phyloP scores from a whole-genome alignment of 2,888 invertebrate species.

The Pandemis corylana region DNA sequence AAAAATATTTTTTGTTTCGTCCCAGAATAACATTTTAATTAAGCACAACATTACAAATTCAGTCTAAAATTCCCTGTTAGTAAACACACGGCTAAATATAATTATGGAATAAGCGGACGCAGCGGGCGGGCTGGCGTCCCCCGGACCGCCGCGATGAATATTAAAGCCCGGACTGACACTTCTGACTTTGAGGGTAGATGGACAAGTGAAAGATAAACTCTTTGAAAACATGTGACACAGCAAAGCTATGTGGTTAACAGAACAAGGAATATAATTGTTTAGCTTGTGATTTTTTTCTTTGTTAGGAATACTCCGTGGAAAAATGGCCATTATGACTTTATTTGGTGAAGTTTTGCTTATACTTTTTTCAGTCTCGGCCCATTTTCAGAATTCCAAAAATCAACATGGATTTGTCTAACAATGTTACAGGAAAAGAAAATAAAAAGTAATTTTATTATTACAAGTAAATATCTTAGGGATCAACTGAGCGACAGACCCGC shows the following conservation, averaged over 20 bases:
- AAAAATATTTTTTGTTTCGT: not conserved
- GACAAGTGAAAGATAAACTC: not conserved
- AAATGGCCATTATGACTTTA: no score
- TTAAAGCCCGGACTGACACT: constrained; percentile 10
- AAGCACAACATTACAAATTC: constrained; percentile 7
- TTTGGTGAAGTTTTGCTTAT: no score
- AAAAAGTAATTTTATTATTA: no score
- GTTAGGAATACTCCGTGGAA: no score
- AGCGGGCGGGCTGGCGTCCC: not conserved
- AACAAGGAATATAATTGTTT: not conserved
- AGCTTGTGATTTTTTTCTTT: no score
- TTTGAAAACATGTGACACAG: not conserved
- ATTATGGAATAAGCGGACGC: constrained; percentile 9
- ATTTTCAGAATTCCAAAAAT: no score
- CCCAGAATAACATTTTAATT: constrained; percentile 3
- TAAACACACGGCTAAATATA: constrained; percentile 17
- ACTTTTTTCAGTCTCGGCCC: no score
- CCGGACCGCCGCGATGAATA: constrained; percentile 2
- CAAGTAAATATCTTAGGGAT: no score
- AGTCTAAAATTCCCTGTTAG: constrained; percentile 9
- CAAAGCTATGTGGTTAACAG: not conserved
- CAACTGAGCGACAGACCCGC: no score
- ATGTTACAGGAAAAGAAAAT: no score
- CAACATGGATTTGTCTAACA: no score
- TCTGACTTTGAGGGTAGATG: constrained; percentile 1